A percentile compares a stretch with the other conserved stretches of the same genome.
phyloP scores from a whole-genome alignment of 1,140 invertebrate species.

The Caenorhabditis remanei region DNA sequence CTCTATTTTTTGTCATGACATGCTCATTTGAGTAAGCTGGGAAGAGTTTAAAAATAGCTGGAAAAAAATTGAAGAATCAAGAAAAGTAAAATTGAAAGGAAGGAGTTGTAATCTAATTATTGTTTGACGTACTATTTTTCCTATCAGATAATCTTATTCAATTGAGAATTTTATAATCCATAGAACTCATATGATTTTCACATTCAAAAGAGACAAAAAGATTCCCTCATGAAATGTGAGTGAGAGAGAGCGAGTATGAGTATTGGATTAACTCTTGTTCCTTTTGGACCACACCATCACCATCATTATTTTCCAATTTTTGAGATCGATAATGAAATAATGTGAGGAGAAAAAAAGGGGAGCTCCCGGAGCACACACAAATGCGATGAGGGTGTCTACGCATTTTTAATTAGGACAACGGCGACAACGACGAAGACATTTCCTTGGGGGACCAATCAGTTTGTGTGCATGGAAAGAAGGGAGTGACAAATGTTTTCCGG shows the following conservation, averaged over 20 bases:
- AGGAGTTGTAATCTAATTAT: neutral
- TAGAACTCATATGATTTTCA: neutral
- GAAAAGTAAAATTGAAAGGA: neutral
- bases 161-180: neutral
- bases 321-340: slow-evolving; percentile 38
- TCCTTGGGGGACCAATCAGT: slow-evolving; percentile 52
- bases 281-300: neutral
- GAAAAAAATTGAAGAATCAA: neutral
- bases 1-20: slow-evolving; percentile 24
- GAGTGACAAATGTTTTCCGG: slow-evolving; percentile 23
- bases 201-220: neutral
- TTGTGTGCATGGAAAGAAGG: slow-evolving; percentile 7
- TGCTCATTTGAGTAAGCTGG: slow-evolving; percentile 35
- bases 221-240: neutral
- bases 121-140: slow-evolving; percentile 22
- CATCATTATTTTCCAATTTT: slow-evolving; percentile 6
- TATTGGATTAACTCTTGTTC: neutral
- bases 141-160: neutral
- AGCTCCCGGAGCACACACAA: slow-evolving; percentile 13
- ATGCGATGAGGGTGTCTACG: slow-evolving; percentile 50
- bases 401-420: slow-evolving; percentile 53
- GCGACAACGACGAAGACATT: slow-evolving; percentile 50
- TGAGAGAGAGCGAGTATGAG: neutral
- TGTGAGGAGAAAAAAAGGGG: neutral
- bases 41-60: slow-evolving; percentile 25